Conservation (phyloP, 2,113 vertebrate species). For the Grus americana region DNA sequence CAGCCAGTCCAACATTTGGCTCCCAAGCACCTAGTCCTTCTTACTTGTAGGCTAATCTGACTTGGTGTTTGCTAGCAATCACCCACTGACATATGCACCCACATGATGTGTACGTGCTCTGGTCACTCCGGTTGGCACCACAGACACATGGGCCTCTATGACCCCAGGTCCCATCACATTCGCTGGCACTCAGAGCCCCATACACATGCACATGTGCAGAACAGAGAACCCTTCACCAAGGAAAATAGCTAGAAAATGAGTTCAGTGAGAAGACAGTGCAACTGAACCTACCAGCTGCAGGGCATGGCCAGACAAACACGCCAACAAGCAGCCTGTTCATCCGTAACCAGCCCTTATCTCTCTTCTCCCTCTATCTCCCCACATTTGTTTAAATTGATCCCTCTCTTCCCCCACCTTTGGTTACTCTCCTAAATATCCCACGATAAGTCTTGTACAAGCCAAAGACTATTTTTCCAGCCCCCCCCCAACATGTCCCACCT, state of each 20-base stretch:
- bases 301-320: neutral
- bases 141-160: accelerated
- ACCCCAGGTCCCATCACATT: too few relatives aligned
- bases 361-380: neutral
- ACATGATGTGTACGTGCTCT: accelerated
- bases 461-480: neutral
- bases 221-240: neutral
- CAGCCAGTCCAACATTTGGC: accelerated
- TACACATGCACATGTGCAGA: neutral
- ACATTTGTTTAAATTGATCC: neutral
- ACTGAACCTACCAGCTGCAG: neutral
- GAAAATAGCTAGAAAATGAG: neutral
- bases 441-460: neutral
- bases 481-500: neutral
- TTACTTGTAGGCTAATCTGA: too few relatives aligned
- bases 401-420: neutral
- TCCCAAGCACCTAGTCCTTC: neutral
- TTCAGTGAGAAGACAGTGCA: neutral
- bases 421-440: neutral
- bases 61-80: neutral
- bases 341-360: neutral
- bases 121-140: neutral
- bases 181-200: accelerated
- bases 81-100: accelerated
- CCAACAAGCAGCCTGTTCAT: accelerated